phyloP scores from a whole-genome alignment of 2,797 vertebrate species.

The Etheostoma nigrum region DNA sequence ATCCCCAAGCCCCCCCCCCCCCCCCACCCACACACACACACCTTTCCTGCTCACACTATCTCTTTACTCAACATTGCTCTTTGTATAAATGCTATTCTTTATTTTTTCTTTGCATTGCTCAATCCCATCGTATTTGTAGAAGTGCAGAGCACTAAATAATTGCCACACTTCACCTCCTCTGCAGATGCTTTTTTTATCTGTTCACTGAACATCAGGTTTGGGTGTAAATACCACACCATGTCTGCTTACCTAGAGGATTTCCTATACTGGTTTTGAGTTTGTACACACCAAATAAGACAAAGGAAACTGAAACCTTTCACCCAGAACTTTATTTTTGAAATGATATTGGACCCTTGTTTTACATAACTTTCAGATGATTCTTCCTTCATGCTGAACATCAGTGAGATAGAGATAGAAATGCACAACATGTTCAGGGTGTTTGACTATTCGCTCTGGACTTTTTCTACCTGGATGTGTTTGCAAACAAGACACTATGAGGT shows the following conservation, averaged over 20 bases:
- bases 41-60: constrained; percentile 59
- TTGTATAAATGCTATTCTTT: constrained; percentile 68
- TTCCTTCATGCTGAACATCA: not conserved
- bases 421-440: not conserved
- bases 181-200: constrained; percentile 55
- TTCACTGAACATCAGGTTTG: constrained; percentile 60
- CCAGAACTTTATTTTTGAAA: not conserved
- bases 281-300: constrained; percentile 9
- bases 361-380: not conserved
- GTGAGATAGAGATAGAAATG: not conserved
- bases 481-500: constrained; percentile 8
- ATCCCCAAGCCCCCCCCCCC: constrained; percentile 36
- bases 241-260: constrained; percentile 35
- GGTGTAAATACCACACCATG: constrained; percentile 48
- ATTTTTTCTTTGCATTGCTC: constrained; percentile 33
- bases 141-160: constrained; percentile 68
- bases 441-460: not conserved
- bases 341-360: not conserved
- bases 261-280: constrained; percentile 16
- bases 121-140: constrained; percentile 63
- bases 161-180: constrained; percentile 58
- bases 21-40: not conserved
- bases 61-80: constrained; percentile 67
- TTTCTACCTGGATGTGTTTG: not conserved
- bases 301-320: not conserved